phyloP scores from a whole-genome alignment of 2,888 invertebrate species.

The Clusia tigrina region DNA sequence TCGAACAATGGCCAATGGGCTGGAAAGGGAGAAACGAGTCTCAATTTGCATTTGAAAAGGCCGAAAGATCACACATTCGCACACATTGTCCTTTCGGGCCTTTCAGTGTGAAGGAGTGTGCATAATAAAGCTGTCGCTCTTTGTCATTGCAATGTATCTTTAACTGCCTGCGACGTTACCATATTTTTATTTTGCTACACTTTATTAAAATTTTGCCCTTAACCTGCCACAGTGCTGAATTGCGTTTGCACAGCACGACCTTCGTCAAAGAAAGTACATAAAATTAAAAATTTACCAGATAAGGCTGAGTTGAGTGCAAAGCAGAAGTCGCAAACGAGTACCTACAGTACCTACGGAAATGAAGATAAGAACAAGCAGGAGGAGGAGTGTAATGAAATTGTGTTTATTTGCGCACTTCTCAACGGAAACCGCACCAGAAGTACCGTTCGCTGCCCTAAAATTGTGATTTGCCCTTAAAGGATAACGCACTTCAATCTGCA shows the following conservation, averaged over 20 bases:
- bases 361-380: conserved; percentile 3
- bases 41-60: too few relatives aligned
- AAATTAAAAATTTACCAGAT: conserved; percentile 4
- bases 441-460: background rate
- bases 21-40: too few relatives aligned
- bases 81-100: too few relatives aligned
- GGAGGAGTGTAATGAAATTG: conserved; percentile 54
- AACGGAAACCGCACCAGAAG: background rate
- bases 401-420: conserved; percentile 46
- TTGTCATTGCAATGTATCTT: too few relatives aligned
- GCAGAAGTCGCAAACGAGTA: conserved; percentile 47
- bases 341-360: conserved; percentile 24
- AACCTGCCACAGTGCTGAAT: conserved; percentile 24
- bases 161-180: too few relatives aligned
- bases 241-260: conserved; percentile 43
- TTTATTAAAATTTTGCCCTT: background rate
- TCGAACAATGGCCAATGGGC: too few relatives aligned
- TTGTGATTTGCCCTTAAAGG: too few relatives aligned
- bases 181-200: too few relatives aligned
- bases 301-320: conserved; percentile 43
- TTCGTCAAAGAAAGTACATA: conserved; percentile 40
- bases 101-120: too few relatives aligned
- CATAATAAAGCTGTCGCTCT: too few relatives aligned
- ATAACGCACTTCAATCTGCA: too few relatives aligned
- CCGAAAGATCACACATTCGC: too few relatives aligned